Evolutionary conservation across 2,113 vertebrate species (phyloP).

Genomic region (Tenebrosternarchus preto): DNA sequence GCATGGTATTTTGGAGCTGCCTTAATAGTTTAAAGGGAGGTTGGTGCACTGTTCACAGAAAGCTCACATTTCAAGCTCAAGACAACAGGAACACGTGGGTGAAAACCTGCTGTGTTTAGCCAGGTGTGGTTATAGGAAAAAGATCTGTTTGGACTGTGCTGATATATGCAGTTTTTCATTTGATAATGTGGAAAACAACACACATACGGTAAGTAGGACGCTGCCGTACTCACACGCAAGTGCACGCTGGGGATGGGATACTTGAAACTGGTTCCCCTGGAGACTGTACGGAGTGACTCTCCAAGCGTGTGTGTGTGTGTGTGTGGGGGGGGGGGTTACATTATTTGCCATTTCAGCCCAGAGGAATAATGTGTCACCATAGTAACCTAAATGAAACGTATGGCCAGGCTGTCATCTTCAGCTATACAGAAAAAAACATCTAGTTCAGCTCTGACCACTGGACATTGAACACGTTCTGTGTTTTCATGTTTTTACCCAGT

Average conservation of each 20-base stretch:
- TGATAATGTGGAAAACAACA: not conserved
- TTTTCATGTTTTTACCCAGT: too few relatives aligned
- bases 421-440: not conserved
- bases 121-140: not conserved
- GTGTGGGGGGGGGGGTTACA: not conserved
- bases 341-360: not conserved
- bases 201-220: constrained; percentile 41
- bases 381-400: constrained; percentile 19
- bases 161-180: not conserved
- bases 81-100: not conserved
- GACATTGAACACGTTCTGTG: not conserved
- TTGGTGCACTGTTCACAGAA: not conserved
- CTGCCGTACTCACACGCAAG: constrained; percentile 22
- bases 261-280: constrained; percentile 5
- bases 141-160: not conserved
- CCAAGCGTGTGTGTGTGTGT: not conserved
- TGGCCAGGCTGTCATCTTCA: not conserved
- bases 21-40: constrained; percentile 34
- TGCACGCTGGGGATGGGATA: constrained; percentile 16
- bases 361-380: constrained; percentile 27
- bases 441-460: not conserved
- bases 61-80: not conserved
- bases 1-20: constrained; percentile 20
- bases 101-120: not conserved
- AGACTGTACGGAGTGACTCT: not conserved